Evolutionary conservation across 2,113 vertebrate species (phyloP).

Genomic region (Murina feae): DNA sequence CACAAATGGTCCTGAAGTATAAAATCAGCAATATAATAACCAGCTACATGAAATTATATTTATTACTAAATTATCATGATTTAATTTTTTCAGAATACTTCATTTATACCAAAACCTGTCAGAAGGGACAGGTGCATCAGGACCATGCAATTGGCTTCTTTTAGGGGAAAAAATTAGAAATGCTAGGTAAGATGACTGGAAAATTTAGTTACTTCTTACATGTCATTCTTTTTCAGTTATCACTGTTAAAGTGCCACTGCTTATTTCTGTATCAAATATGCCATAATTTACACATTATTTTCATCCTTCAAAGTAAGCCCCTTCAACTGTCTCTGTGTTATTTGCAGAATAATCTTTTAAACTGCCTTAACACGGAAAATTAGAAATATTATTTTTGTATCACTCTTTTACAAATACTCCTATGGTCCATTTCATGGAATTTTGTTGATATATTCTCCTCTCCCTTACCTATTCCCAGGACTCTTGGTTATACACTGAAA

Average conservation of each 20-base stretch:
- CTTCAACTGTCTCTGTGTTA: not conserved
- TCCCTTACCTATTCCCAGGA: not conserved
- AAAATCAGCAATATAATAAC: not conserved
- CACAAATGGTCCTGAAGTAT: not conserved
- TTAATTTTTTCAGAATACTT: not conserved
- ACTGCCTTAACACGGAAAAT: not conserved
- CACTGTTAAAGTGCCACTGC: not conserved
- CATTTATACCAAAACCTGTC: not conserved
- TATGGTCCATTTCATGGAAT: not conserved
- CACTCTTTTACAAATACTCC: not conserved
- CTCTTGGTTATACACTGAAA: not conserved
- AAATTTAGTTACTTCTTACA: not conserved
- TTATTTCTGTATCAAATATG: not conserved
- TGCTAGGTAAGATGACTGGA: not conserved
- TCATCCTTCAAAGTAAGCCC: conserved; percentile 6
- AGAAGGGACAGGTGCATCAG: not conserved
- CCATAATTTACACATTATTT: not conserved
- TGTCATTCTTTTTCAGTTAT: not conserved
- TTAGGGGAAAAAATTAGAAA: not conserved
- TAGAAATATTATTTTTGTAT: not conserved
- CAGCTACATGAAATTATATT: not conserved
- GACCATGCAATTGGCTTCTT: not conserved
- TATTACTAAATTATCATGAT: not conserved
- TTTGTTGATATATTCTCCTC: not conserved
- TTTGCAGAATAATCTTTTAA: not conserved